Evolutionary conservation across 2,113 vertebrate species (phyloP).

Genomic region (Spilogale gracilis): DNA sequence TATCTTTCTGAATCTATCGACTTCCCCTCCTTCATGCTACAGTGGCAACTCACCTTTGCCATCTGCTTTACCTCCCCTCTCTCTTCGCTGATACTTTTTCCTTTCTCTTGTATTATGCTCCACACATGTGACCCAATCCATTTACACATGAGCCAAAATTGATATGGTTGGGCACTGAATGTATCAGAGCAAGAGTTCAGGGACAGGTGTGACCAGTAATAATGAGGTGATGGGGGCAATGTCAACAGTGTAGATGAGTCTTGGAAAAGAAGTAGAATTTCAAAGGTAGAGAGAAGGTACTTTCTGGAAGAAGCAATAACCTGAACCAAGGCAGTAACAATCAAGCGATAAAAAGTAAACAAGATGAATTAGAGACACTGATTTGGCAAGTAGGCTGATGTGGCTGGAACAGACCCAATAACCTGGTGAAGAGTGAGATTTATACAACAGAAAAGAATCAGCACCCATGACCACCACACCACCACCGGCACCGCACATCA

Average conservation of each 20-base stretch:
- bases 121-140: background rate
- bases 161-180: background rate
- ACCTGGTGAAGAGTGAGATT: background rate
- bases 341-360: background rate
- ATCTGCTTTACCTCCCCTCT: background rate
- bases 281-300: background rate
- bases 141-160: background rate
- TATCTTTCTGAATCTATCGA: background rate
- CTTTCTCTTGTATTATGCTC: background rate
- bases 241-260: background rate
- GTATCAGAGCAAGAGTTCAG: background rate
- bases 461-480: background rate
- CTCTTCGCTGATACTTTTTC: background rate
- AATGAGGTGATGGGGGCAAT: too few relatives aligned
- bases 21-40: background rate
- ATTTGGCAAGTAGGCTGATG: background rate
- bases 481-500: background rate
- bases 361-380: background rate
- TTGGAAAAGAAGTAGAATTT: background rate
- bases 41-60: background rate
- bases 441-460: background rate
- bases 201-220: background rate
- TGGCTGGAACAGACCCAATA: background rate
- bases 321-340: background rate
- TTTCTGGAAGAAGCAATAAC: background rate